Conservation (phyloP, 2,888 invertebrate genomes). For the Tuberolachnus salignus region DNA sequence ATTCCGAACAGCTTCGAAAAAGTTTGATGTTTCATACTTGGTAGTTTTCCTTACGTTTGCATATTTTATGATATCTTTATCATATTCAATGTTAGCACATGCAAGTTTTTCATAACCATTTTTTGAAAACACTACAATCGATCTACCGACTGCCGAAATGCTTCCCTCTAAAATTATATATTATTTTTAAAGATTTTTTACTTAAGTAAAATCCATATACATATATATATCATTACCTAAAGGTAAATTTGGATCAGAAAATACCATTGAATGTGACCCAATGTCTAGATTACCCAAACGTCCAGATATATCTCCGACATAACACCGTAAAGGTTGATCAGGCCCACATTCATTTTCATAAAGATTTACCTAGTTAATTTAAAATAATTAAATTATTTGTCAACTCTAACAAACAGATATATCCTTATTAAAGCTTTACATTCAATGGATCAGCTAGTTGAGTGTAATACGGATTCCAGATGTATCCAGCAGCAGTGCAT, state of each 20-base stretch:
- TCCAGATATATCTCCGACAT: slow-evolving; percentile 87
- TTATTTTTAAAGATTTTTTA: background rate
- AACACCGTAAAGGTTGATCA: slow-evolving; percentile 86
- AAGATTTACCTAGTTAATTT: slow-evolving; percentile 72
- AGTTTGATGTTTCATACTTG: slow-evolving; percentile 85
- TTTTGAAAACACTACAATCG: slow-evolving; percentile 82
- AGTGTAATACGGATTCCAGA: slow-evolving; percentile 90
- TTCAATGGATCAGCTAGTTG: slow-evolving; percentile 88
- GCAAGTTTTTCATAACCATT: slow-evolving; percentile 78
- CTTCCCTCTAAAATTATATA: slow-evolving; percentile 67
- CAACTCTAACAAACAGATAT: background rate
- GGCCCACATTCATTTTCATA: slow-evolving; percentile 87
- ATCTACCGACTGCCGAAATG: slow-evolving; percentile 77
- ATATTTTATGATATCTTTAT: slow-evolving; percentile 88
- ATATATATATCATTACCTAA: slow-evolving; percentile 64
- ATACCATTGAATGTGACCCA: slow-evolving; percentile 76
- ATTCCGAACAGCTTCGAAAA: slow-evolving; percentile 78
- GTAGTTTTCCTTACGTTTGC: slow-evolving; percentile 86
- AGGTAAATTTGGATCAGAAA: slow-evolving; percentile 86
- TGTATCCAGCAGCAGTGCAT: slow-evolving; percentile 88
- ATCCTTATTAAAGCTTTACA: slow-evolving; percentile 65
- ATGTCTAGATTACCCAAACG: slow-evolving; percentile 83
- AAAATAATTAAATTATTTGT: background rate
- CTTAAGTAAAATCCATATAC: background rate
- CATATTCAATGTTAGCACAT: slow-evolving; percentile 89